Evolutionary conservation across 2,888 invertebrate species (phyloP).

Genomic region (Thymelicus acteon): DNA sequence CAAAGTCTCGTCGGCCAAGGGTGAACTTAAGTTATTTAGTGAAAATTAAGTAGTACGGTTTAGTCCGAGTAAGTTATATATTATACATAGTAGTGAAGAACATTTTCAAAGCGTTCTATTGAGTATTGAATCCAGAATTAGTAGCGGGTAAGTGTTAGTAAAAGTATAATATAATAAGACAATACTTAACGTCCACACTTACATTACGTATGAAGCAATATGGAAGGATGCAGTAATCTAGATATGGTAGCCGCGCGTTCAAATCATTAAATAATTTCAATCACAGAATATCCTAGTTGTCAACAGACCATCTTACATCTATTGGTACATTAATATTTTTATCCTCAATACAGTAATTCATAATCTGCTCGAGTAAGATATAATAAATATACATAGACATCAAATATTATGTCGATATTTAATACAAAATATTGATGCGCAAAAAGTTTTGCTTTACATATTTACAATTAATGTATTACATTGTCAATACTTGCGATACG

Average conservation of each 20-base stretch:
- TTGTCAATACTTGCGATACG: constrained; percentile 18
- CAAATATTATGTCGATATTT: constrained; percentile 25
- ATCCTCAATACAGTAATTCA: constrained; percentile 15
- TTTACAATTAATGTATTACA: constrained; percentile 30
- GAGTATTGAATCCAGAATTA: not conserved
- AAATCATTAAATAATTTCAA: constrained; percentile 1
- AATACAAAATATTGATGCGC: constrained; percentile 32
- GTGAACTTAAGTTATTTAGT: no score
- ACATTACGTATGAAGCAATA: no score
- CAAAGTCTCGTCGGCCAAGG: no score
- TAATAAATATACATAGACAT: constrained; percentile 34
- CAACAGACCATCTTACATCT: constrained; percentile 20
- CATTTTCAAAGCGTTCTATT: not conserved
- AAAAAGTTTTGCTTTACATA: constrained; percentile 29
- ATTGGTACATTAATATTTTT: constrained; percentile 25
- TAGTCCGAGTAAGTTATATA: no score
- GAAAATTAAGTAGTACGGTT: no score
- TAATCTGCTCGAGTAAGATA: constrained; percentile 23
- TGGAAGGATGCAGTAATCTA: no score
- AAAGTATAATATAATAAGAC: no score
- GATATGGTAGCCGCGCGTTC: not conserved
- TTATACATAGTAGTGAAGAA: no score
- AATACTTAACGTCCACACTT: no score
- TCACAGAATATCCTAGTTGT: constrained; percentile 9
- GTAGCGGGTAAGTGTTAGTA: no score